These are phyloP conservation scores for Mesocricetus auratus DNA, from an alignment of 2,113 vertebrate genomes.

Conservation along the genomic window DNA sequence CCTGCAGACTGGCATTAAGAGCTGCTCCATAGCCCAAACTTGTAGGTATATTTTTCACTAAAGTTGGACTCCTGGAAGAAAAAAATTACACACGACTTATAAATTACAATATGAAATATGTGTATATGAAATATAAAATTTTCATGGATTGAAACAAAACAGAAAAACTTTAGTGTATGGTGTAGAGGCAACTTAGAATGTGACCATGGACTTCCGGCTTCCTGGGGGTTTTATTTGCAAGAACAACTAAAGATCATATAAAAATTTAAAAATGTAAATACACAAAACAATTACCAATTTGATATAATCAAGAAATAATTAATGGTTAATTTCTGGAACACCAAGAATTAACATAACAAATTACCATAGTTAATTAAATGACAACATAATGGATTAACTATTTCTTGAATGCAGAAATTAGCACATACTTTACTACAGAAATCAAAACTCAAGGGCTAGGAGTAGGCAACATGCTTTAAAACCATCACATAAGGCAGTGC, in stretches of 20 bases:
- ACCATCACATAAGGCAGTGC: background rate
- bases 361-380: constrained; percentile 82
- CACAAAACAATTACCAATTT: constrained; percentile 78
- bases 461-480: constrained; percentile 48
- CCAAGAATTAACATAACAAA: constrained; percentile 74
- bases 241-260: constrained; percentile 64
- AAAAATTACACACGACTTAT: constrained; percentile 79
- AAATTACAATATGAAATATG: constrained; percentile 78
- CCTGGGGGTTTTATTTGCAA: constrained; percentile 39
- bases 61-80: constrained; percentile 95
- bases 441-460: constrained; percentile 65
- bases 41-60: constrained; percentile 99
- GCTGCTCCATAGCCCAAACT: constrained; percentile 99
- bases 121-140: background rate
- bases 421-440: constrained; percentile 71
- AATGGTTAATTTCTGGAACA: constrained; percentile 75
- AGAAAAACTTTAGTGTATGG: background rate
- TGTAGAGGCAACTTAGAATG: background rate
- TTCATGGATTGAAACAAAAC: background rate
- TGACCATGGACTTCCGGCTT: background rate
- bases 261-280: constrained; percentile 73
- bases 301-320: constrained; percentile 80
- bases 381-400: constrained; percentile 78
- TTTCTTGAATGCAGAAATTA: constrained; percentile 77
- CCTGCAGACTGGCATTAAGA: constrained; percentile 99